Evolutionary conservation across 2,888 invertebrate species (phyloP), one percentile per base, ranked within the genome.

Genomic region (Pyrgus malvae): DNA sequence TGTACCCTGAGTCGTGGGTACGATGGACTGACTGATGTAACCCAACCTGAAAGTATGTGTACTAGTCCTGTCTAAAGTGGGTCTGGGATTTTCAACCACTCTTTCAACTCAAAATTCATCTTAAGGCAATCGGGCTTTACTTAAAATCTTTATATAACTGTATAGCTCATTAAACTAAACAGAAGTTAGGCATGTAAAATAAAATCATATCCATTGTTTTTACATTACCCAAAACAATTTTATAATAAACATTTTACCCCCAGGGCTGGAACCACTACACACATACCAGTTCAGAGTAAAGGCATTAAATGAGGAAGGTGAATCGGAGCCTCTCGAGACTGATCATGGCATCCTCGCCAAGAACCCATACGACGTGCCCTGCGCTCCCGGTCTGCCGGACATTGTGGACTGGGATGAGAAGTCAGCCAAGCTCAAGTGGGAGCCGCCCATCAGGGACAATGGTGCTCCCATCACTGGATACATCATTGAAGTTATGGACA

Each of bases 251-350:
- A 8, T 33, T n/a, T 7, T 11, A 5, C 3, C 7, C 7, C 23
- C 83, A 82, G 98, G 98, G 35, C 91, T 99, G 9, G 97, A 98
- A 82, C 97, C 98, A 50, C 97, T 97, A 63, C 97, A 97, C 80
- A 96, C 98, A 58, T 99, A 99, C 88, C 96, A 98, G 78, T 99
- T 99, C 93, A 93, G 99, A 56, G 98, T 99, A 0, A 97, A 97
- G 74, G 99, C 99, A 5, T 93, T 97, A 7, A 99, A 99, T 81
- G 97, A 98, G 72, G 98, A 99, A 80, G 99, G 99, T 3, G 97
- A 97, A 80, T 98, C 98, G 0, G 99, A 99, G 69, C 98, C 99
- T 4, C 85, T 99, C 40, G 97, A 97, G 64, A 96, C 97, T 0
- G 97, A 98, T 68, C 93, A 94, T 27, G 93, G 97, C 0, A 96